A percentile compares a stretch with the other conserved stretches of the same genome.
phyloP scores from a whole-genome alignment of 2,888 invertebrate genomes.

The Chymomyza procnemis region DNA sequence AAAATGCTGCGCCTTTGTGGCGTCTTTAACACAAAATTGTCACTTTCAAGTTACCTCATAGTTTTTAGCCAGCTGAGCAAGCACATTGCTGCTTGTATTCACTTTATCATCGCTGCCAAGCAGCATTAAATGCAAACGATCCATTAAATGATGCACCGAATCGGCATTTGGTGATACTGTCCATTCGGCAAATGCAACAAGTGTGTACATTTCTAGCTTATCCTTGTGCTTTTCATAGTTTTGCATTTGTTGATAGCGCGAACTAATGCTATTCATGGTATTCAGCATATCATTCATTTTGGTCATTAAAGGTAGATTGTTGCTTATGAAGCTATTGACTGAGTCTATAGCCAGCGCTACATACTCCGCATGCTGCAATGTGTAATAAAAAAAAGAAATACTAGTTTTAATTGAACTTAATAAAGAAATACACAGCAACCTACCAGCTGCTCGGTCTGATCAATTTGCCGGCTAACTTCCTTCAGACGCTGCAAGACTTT shows the following conservation, averaged over 20 bases:
- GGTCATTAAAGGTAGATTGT: conserved; percentile 81
- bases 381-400: no score
- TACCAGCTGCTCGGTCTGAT: conserved; percentile 76
- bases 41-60: conserved; percentile 66
- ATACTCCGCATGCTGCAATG: conserved; percentile 68
- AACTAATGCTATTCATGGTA: conserved; percentile 81
- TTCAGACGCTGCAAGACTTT: conserved; percentile 81
- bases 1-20: not conserved
- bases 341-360: conserved; percentile 75
- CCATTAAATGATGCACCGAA: conserved; percentile 83
- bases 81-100: conserved; percentile 51
- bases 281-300: conserved; percentile 83
- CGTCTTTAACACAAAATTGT: not conserved
- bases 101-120: conserved; percentile 75
- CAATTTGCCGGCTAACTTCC: conserved; percentile 77
- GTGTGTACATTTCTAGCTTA: conserved; percentile 82
- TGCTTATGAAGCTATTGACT: conserved; percentile 65
- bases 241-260: conserved; percentile 82
- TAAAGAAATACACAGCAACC: no score
- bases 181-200: conserved; percentile 85
- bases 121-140: conserved; percentile 83
- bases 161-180: conserved; percentile 84
- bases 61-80: conserved; percentile 55
- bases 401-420: no score
- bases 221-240: conserved; percentile 80